Evolutionary conservation across 2,888 invertebrate species (phyloP), one percentile per base, ranked within the genome.

Genomic region (Corbicula japonica): DNA sequence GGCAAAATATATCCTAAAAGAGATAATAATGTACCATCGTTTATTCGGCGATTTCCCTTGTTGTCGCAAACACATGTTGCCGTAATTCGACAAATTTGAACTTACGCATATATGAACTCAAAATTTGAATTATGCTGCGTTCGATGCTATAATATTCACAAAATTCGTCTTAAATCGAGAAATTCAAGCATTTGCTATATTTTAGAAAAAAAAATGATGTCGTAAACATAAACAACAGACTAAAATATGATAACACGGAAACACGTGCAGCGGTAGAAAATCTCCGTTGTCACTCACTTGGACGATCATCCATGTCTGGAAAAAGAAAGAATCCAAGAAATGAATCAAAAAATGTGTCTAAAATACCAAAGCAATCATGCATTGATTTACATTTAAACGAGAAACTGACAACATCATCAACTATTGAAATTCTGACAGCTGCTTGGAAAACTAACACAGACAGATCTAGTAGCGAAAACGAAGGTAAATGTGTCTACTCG

Each of bases 221-320:
- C 66, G 66, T 66, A 54, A 54, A 66, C 34, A 28, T 54, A 41
- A 35, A 66, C 54, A 66, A 66, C 32, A 66, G 54, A 23, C 38
- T 26, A 21, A 35, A 35, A 54, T 66, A 26, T 21, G 66, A 15
- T 38, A 66, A 18, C 48, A 48, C 52, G 65, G 18, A 54, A 54
- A 54, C 66, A 35, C 60, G 60, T 60, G 60, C 35, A 60, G n/a
- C n/a, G n/a, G n/a, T n/a, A n/a, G n/a, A n/a, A n/a, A n/a, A n/a
- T n/a, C n/a, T n/a, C n/a, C n/a, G n/a, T n/a, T n/a, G n/a, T n/a
- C n/a, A n/a, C n/a, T n/a, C n/a, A n/a, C n/a, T n/a, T n/a, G n/a
- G n/a, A n/a, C n/a, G n/a, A n/a, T n/a, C n/a, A 52, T 2, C 21
- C 10, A 66, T 66, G 66, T 66, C 66, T 28, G 28, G 21, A 2